Evolutionary conservation across 2,113 vertebrate genomes (phyloP).

Genomic region (Pantherophis guttatus): DNA sequence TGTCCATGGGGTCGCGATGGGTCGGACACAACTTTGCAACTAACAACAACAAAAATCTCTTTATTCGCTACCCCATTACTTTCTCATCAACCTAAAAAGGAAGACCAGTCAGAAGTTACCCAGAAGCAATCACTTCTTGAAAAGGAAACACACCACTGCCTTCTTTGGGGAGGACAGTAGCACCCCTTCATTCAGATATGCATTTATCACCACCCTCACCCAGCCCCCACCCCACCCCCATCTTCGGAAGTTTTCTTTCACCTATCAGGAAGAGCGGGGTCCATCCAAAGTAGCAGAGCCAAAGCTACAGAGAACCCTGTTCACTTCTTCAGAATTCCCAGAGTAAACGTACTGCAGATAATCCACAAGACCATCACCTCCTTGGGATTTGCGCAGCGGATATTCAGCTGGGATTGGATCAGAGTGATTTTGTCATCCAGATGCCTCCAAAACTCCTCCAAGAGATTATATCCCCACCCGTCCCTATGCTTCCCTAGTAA

Average conservation of each 20-base stretch:
- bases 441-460: not conserved
- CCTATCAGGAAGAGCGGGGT: not conserved
- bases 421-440: not conserved
- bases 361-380: not conserved
- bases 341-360: not conserved
- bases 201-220: not conserved
- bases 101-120: not conserved
- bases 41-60: not conserved
- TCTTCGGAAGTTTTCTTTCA: not conserved
- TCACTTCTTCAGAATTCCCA: not conserved
- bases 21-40: too few relatives aligned
- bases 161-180: not conserved
- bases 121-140: not conserved
- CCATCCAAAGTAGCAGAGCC: not conserved
- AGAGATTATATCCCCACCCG: not conserved
- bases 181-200: not conserved
- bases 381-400: not conserved
- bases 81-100: not conserved
- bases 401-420: not conserved
- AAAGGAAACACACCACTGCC: not conserved
- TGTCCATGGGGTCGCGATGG: too few relatives aligned
- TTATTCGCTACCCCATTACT: not conserved
- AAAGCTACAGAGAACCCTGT: not conserved
- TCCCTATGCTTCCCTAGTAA: not conserved
- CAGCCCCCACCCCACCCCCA: not conserved